Conservation (phyloP, 2,113 vertebrate genomes). For the Formicarius rufipectus region DNA sequence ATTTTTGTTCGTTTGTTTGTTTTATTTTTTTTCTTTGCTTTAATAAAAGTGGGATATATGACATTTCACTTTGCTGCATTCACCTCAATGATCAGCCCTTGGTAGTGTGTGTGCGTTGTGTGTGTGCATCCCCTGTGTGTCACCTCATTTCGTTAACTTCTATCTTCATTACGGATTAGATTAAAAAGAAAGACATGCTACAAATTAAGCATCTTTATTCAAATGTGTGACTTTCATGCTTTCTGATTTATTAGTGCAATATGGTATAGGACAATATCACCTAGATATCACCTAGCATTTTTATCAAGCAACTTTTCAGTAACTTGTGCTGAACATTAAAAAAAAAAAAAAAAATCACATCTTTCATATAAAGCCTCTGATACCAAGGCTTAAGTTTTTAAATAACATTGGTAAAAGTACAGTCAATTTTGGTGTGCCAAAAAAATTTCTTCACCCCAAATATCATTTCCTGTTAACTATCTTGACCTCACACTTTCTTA, state of each 20-base stretch:
- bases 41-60: not conserved
- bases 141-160: constrained; percentile 46
- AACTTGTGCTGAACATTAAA: not conserved
- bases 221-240: constrained; percentile 14
- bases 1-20: not conserved
- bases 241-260: constrained; percentile 47
- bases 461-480: not conserved
- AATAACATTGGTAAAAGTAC: not conserved
- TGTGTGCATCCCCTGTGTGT: not conserved
- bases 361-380: not conserved
- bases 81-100: not conserved
- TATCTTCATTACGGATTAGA: constrained; percentile 12
- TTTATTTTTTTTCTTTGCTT: not conserved
- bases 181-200: not conserved
- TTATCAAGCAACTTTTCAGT: constrained; percentile 8
- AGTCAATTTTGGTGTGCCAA: not conserved
- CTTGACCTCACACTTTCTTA: not conserved
- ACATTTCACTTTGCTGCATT: not conserved
- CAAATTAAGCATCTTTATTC: not conserved
- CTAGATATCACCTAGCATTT: not conserved
- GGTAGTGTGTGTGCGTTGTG: not conserved
- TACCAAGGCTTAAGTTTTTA: not conserved
- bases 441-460: not conserved
- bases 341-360: not conserved
- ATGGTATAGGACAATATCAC: not conserved